Evolutionary conservation across 1,140 invertebrate species (phyloP), one percentile per base, ranked within the genome.

Genomic region (Zophobas atratus): DNA sequence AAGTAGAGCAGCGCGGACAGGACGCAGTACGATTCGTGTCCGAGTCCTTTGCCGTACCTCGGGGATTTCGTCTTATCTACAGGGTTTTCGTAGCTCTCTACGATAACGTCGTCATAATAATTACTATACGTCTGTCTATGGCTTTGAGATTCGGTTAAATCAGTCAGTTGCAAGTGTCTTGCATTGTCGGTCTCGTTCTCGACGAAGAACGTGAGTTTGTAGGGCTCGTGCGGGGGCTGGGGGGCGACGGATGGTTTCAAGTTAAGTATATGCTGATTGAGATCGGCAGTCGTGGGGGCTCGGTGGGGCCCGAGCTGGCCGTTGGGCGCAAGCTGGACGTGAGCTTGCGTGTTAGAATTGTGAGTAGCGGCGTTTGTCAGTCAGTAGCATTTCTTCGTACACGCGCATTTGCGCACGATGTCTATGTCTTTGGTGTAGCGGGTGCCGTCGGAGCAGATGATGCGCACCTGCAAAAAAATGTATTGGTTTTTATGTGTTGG

Each of bases 351-450:
- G 83, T 84, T 82, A 85, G 86, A 85, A 86, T 82, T 86, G 84
- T 86, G 85, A 85, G 75, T 84, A 86, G 86, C 83, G 85, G 85
- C 83, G 81, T 86, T 77, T 81, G 82, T 84, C 84, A 85, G 85
- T 89, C 92, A 92, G 87, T 93, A 91, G 89, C 94, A 96, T 89
- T 95, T 95, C 86, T 94, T 93, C 77, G 93, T 92, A 88, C 94
- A 96, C 74, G 93, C 93, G 87, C 94, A 99, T 88, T 98, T 98
- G 84, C 97, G 93, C 85, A 99, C 95, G 84, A 99, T 95, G 85
- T 98, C 96, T 83, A 99, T 93, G 85, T 98, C 95, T 90, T 97
- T 97, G 85, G 96, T 96, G 90, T 97, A 98, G 63, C 95, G 93
- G 75, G 93, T 95, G 63, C 97, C 97, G 87, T 99, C 94, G 81